Evolutionary conservation across 2,888 invertebrate genomes (phyloP).

Genomic region (Coenonympha glycerion): DNA sequence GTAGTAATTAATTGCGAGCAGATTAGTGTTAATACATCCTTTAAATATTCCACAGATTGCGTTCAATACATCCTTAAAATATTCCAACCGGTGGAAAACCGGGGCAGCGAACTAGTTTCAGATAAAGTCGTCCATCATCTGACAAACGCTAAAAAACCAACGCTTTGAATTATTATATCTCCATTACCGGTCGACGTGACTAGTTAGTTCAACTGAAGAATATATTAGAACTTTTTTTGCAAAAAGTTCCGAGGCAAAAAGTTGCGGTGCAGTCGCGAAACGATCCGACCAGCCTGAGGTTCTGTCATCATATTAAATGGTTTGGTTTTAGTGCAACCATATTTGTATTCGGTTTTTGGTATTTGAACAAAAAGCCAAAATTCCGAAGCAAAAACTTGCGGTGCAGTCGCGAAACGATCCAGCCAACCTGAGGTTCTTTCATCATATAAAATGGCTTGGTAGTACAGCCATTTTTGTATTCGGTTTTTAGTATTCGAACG

Average conservation of each 20-base stretch:
- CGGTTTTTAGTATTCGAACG: no score
- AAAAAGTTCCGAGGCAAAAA: constrained; percentile 33
- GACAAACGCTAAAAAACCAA: constrained; percentile 26
- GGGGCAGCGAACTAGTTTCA: constrained; percentile 4
- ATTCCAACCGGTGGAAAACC: constrained; percentile 2
- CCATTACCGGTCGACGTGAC: constrained; percentile 59
- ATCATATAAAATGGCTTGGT: background rate
- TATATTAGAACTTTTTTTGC: constrained; percentile 42
- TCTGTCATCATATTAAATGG: constrained; percentile 11
- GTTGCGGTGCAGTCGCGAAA: constrained; percentile 28
- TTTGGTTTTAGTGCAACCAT: background rate
- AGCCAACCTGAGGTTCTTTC: constrained; percentile 19
- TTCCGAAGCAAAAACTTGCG: constrained; percentile 33
- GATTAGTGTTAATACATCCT: constrained; percentile 7
- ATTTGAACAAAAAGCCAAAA: no score
- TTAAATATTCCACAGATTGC: background rate
- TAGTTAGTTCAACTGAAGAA: constrained; percentile 55
- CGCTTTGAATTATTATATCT: constrained; percentile 54
- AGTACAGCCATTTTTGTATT: background rate
- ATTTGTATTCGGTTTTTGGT: no score
- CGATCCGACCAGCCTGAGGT: constrained; percentile 17
- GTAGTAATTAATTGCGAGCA: no score
- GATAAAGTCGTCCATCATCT: constrained; percentile 25
- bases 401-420: constrained; percentile 21
- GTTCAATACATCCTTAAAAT: constrained; percentile 1